Conservation (phyloP, 2,888 invertebrate genomes). For the Clitarchus hookeri region DNA sequence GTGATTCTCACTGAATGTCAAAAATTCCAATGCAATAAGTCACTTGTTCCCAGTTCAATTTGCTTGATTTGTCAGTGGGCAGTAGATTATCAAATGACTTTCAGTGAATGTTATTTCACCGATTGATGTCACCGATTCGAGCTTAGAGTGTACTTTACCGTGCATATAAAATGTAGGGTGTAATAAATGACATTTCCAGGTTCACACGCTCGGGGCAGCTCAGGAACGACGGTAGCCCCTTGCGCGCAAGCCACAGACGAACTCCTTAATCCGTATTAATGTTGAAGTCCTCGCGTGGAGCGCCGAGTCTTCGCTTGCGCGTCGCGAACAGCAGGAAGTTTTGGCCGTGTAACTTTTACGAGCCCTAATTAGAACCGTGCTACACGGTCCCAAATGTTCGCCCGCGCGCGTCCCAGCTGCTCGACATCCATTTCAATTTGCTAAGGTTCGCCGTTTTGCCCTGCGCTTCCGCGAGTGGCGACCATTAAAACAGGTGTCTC, state of each 20-base stretch:
- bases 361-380: not conserved
- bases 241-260: not conserved
- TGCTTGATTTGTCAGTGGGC: no score
- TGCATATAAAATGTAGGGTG: not conserved
- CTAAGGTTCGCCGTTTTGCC: not conserved
- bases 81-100: no score
- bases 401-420: not conserved
- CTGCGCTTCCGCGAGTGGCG: no score
- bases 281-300: not conserved
- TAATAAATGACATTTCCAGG: not conserved
- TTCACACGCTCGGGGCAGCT: not conserved
- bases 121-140: no score
- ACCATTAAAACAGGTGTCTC: not conserved
- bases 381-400: not conserved
- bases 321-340: not conserved
- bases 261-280: constrained; percentile 9
- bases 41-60: no score
- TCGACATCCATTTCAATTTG: not conserved
- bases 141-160: no score
- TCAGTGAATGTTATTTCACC: no score
- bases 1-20: no score
- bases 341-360: not conserved
- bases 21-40: no score
- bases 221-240: not conserved
- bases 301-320: not conserved